Base-by-base conservation (phyloP, 2,797 vertebrate genomes). In the Arctocebus calabarensis region DNA sequence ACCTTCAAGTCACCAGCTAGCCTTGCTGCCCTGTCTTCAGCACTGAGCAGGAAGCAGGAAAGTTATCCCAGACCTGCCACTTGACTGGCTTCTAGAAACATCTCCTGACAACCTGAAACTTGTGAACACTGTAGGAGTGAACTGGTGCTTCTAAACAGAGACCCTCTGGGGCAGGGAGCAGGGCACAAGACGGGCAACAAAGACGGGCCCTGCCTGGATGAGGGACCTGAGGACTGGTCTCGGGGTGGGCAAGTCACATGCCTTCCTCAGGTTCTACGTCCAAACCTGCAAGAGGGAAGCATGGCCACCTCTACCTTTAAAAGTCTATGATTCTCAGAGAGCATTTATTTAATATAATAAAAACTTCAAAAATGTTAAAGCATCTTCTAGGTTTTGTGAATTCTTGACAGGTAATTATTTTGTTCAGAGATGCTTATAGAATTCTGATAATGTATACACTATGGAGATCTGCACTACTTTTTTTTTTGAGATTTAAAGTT, bases 401-500 rank as follows among this genome's bases (percentile, higher is more conserved):
- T 92, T 91, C 66, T 93, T 94, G 81, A 52, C 70, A 2, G 37
- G n/a, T 43, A 40, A 23, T 75, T 79, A 25, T 93, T 96, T 79
- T 85, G 37, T 68, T 96, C 32, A 22, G 62, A 93, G 84, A n/a
- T 45, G 25, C 78, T 16, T n/a, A 27, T 52, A 59, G 66, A 48
- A 9, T 34, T 83, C 13, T 23, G 19, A 66, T n/a, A 77, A 64
- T 37, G 37, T 20, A 22, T 29, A 52, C 40, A 32, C 29, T 29
- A 1, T 37, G 43, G 64, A 37, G 48, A 37, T 25, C 66, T 59
- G 27, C 2, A 5, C 12, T 84, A 10, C 34, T 29, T 91, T 77
- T 59, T 90, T 91, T 94, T 96, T 52, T 37, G 87, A 83, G 68
- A 66, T 57, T 37, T 89, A 37, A 92, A 91, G 90, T 94, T 97